Base-by-base conservation (phyloP, 2,888 invertebrate species). In the Gnatocerus cornutus region DNA sequence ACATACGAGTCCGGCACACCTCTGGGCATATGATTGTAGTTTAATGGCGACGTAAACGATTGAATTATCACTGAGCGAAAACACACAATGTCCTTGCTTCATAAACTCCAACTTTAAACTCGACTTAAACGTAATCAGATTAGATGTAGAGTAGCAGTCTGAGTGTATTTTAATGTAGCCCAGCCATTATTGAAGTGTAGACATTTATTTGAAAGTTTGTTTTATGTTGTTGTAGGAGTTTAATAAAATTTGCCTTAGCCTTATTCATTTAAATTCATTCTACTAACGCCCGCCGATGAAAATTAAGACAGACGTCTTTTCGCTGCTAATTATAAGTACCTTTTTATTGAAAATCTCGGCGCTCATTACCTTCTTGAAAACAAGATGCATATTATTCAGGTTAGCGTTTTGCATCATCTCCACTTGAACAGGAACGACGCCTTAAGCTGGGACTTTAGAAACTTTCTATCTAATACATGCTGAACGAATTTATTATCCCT, bases 401-500 rank as follows among this genome's bases (percentile, higher is more conserved):
- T 58, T 46, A 48, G 53, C 46, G 46, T 65, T 64, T 65, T 56
- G 48, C 56, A 56, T 39, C 58, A 21, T 10, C 16, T 21, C 16
- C 43, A 52, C 58, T 52, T 58, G 33, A 65, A 46, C 52, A 14
- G 63, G 58, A 56, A 56, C 50, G 56, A 12, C 33, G 56, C 50
- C 63, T 39, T 65, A 64, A 71, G 68, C 61, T 62, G 37, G 62
- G 68, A 68, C 61, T 70, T 71, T 68, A 37, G 52, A 68, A 73
- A 71, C 62, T 71, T 73, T 71, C 59, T 64, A 69, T 71, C 69
- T 69, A 68, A 73, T 71, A 71, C 69, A 68, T 63, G 69, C 66
- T 69, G 69, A 72, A 72, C 71, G 71, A 74, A 74, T 74, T 74
- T 74, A 74, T 72, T 72, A 74, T 74, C 73, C 73, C 66, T 73